Evolutionary conservation across 2,113 vertebrate species (phyloP), one percentile per base, ranked within the genome.

Genomic region (Heterochromis multidens): DNA sequence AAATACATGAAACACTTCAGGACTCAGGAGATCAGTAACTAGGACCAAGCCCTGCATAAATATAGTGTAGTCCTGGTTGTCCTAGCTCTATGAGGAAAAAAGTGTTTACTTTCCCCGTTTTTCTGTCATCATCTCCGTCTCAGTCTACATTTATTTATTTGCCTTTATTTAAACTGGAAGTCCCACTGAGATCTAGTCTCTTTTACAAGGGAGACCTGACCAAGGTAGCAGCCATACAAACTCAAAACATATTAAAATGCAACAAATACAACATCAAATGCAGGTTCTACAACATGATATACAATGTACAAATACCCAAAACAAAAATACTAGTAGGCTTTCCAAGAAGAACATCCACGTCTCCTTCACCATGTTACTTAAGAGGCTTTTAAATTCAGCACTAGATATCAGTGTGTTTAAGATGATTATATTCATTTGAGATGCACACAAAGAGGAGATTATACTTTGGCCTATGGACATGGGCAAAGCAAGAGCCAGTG

Each of bases 301-400:
- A 63, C 33, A 65, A 31, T 31, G 5, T 31, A 31, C 31, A 31
- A 31, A 31, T 31, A 25, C 40, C 84, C n/a, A n/a, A n/a, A n/a
- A 63, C 61, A 65, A 65, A 2, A 9, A 65, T n/a, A 67, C 62
- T 16, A 5, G 12, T 14, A 21, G 33, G 33, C 37, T 37, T 27
- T 23, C 27, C 0, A 65, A 43, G 33, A 40, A 65, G 40, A 40
- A 65, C 23, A 21, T 65, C 4, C 0, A 0, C 11, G 23, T 19
- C 14, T 70, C 16, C 16, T 19, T 72, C 16, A 72, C 2, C 0
- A 6, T 46, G 23, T 70, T 70, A 40, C 37, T 70, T 70, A 46
- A 25, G 65, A 70, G 46, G 65, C 65, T 70, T 49, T 49, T 49
- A 70, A 70, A 46, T 46, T 19, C 40, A 70, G 0, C 23, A 23